Percentiles rank a stretch among this genome's conserved stretches.
Conservation (phyloP, 2,888 invertebrate genomes). For the Panopea generosa region DNA sequence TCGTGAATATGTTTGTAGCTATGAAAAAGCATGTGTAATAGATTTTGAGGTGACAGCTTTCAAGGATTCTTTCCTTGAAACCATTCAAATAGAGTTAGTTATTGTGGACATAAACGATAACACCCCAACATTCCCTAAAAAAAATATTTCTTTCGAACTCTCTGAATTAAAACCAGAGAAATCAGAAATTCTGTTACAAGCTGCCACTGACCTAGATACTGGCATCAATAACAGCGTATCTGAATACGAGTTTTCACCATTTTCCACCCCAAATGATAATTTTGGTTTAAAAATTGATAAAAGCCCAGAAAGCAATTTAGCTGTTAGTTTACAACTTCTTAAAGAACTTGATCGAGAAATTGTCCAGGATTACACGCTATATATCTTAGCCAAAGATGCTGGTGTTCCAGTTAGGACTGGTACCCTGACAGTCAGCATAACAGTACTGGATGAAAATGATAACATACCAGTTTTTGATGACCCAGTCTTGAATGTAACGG, state of each 20-base stretch:
- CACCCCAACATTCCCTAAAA: constrained; percentile 60
- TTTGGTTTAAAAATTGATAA: constrained; percentile 11
- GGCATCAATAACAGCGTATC: constrained; percentile 62
- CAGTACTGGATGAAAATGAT: constrained; percentile 70
- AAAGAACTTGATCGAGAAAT: constrained; percentile 59
- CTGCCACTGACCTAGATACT: constrained; percentile 63
- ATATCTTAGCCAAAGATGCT: constrained; percentile 65
- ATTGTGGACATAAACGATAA: constrained; percentile 68
- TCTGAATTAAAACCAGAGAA: constrained; percentile 56
- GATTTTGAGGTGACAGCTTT: constrained; percentile 54
- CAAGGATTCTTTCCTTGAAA: constrained; percentile 33
- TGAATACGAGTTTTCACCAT: constrained; percentile 54
- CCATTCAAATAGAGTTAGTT: constrained; percentile 50
- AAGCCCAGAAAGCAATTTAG: constrained; percentile 16
- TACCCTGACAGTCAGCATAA: constrained; percentile 61
- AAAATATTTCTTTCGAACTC: constrained; percentile 39
- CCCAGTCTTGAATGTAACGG: constrained; percentile 48
- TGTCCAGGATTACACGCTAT: constrained; percentile 43
- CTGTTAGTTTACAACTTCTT: constrained; percentile 45
- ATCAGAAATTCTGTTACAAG: constrained; percentile 36
- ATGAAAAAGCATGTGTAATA: constrained; percentile 55
- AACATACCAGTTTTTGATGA: constrained; percentile 65
- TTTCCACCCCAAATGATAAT: constrained; percentile 20
- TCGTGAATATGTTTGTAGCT: constrained; percentile 59
- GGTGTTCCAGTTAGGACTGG: constrained; percentile 65